Base-by-base conservation (phyloP, 1,140 invertebrate genomes). In the Octopus bimaculoides region DNA sequence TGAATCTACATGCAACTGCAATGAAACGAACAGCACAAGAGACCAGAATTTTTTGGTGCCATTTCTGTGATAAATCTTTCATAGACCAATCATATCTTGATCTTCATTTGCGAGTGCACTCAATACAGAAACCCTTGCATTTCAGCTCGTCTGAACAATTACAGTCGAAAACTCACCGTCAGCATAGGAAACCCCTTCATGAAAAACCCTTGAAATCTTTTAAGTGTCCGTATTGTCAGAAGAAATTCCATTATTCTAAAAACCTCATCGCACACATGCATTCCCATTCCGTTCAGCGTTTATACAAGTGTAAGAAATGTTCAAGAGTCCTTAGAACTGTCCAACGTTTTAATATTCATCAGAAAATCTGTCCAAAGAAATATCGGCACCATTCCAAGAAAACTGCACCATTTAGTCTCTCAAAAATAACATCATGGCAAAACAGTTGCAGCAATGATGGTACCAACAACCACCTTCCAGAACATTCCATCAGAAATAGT, bases 41-140 rank as follows among this genome's bases (percentile, higher is more conserved):
- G 14, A 71, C 66, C 17, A 9, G 66, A 17, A 71, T 14, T 6
- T 71, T 71, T 71, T 71, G 66, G 66, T 71, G 66, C 14, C 66
- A 20, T 5, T 71, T 71, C 26, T 71, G 66, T 71, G 66, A 71
- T 71, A 71, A 71, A 71, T n/a, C 66, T 14, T 71, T 71, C 26
- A 6, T n/a, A n/a, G 17, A 71, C 17, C 66, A 71, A 5, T 14
- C 66, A 20, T 71, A 71, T 20, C 66, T 71, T 71, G 66, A 71
- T 20, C 66, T 71, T 71, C 66, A 71, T 17, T 20, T 71, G 66
- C 8, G 66, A 6, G 66, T 71, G 5, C 66, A 71, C 26, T 6
- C 66, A n/a, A 71, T 14, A 14, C 66, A 71, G 14, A 71, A 71
- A 17, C 66, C 66, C 5, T n/a, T 71, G 17, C 66, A 71, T 71